Conservation (phyloP, 1,140 invertebrate species). For the Popillia japonica region DNA sequence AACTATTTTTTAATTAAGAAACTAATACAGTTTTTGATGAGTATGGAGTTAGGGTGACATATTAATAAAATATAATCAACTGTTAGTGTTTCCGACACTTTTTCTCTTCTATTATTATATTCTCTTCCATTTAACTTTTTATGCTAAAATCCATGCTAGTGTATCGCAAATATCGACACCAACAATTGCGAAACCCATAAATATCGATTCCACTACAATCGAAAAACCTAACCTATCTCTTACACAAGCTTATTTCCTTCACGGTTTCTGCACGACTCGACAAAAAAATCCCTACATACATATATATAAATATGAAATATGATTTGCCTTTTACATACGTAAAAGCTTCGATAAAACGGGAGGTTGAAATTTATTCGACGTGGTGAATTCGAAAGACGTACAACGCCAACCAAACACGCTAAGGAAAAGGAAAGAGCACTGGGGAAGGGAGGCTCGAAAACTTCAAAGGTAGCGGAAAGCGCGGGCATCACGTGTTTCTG, state of each 20-base stretch:
- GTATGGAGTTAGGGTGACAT: too few relatives aligned
- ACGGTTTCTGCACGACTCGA: not conserved
- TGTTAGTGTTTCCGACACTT: too few relatives aligned
- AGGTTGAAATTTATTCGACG: conserved; percentile 10
- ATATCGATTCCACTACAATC: not conserved
- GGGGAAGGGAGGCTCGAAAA: not conserved
- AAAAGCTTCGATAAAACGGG: conserved; percentile 13
- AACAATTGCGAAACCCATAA: not conserved
- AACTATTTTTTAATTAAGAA: too few relatives aligned
- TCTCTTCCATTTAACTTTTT: too few relatives aligned
- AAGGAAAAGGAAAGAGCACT: not conserved
- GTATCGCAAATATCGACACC: too few relatives aligned
- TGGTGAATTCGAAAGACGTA: not conserved
- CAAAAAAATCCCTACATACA: not conserved
- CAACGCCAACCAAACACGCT: not conserved
- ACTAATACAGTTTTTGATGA: too few relatives aligned
- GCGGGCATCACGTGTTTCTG: not conserved
- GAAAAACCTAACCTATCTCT: not conserved
- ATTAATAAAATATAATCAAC: too few relatives aligned
- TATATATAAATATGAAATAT: conserved; percentile 12
- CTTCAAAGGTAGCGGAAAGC: not conserved
- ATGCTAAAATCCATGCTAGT: too few relatives aligned
- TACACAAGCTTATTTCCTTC: not conserved
- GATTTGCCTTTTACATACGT: conserved; percentile 11
- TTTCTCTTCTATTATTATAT: too few relatives aligned